These are phyloP conservation scores for Meiosimyza platycephala DNA, from an alignment of 2,888 invertebrate genomes.

Conservation along the genomic window DNA sequence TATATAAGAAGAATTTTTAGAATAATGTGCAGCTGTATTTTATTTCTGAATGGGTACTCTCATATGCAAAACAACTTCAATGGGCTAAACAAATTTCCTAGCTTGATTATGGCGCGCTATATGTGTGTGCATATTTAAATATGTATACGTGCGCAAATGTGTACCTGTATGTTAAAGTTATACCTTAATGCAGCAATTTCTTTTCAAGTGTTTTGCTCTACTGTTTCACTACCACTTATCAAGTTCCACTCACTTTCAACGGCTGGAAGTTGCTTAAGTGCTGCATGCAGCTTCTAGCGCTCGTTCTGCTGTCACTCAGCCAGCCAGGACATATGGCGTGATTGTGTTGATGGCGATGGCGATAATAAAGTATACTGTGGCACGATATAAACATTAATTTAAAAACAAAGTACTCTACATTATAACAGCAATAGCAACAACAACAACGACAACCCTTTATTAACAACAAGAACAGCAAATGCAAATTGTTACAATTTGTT, in stretches of 20 bases:
- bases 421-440: conserved; percentile 37
- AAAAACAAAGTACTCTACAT: conserved; percentile 47
- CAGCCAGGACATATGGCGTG: not conserved
- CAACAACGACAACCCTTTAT: conserved; percentile 51
- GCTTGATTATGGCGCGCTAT: not conserved
- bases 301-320: too few species aligned
- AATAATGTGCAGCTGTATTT: too few species aligned
- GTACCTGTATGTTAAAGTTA: not conserved
- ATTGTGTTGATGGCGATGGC: conserved; percentile 26
- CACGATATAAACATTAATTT: conserved; percentile 61
- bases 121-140: conserved; percentile 19
- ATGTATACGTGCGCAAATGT: not conserved
- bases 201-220: conserved; percentile 15
- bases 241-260: too few species aligned
- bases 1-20: too few species aligned
- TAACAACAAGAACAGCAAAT: conserved; percentile 45
- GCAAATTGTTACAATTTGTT: conserved; percentile 62
- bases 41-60: too few species aligned
- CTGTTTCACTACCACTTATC: conserved; percentile 21
- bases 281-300: too few species aligned
- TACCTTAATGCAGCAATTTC: not conserved
- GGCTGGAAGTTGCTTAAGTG: too few species aligned
- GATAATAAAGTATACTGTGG: conserved; percentile 44
- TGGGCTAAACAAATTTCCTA: too few species aligned
- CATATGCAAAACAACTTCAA: too few species aligned